These are phyloP conservation scores for Salpingus planirostris DNA, from an alignment of 2,888 invertebrate genomes.

Conservation along the genomic window DNA sequence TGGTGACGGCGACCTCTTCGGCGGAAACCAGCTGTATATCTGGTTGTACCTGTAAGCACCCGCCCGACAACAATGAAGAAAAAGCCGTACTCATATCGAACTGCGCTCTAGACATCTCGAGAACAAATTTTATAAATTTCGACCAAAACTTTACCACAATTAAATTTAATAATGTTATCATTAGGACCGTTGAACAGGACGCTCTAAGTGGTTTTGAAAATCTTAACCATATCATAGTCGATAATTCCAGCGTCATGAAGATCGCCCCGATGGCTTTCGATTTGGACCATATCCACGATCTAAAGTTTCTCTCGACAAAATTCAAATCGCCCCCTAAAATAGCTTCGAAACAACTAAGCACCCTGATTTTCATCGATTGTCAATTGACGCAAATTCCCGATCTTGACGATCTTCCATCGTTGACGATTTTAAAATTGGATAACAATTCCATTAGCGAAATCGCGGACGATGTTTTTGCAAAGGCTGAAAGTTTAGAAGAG, in stretches of 20 bases:
- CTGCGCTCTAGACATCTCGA: constrained; percentile 22
- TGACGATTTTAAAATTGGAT: constrained; percentile 57
- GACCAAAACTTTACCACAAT: constrained; percentile 19
- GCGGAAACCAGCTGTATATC: constrained; percentile 20
- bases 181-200: constrained; percentile 54
- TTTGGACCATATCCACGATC: too few species aligned
- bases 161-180: constrained; percentile 38
- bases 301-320: too few species aligned
- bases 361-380: constrained; percentile 63
- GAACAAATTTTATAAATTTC: constrained; percentile 18
- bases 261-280: constrained; percentile 64
- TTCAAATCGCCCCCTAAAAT: too few species aligned
- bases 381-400: constrained; percentile 56
- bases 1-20: constrained; percentile 15
- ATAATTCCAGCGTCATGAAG: constrained; percentile 56
- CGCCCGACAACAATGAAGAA: too few species aligned
- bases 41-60: constrained; percentile 24
- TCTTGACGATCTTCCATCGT: constrained; percentile 29
- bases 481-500: constrained; percentile 57
- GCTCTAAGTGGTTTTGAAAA: constrained; percentile 62
- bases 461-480: constrained; percentile 53
- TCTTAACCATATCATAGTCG: constrained; percentile 59
- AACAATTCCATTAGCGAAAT: constrained; percentile 57
- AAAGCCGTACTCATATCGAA: constrained; percentile 15
- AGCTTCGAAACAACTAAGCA: too few species aligned